phyloP scores from a whole-genome alignment of 1,140 invertebrate species.

The Heliconius hermathena region DNA sequence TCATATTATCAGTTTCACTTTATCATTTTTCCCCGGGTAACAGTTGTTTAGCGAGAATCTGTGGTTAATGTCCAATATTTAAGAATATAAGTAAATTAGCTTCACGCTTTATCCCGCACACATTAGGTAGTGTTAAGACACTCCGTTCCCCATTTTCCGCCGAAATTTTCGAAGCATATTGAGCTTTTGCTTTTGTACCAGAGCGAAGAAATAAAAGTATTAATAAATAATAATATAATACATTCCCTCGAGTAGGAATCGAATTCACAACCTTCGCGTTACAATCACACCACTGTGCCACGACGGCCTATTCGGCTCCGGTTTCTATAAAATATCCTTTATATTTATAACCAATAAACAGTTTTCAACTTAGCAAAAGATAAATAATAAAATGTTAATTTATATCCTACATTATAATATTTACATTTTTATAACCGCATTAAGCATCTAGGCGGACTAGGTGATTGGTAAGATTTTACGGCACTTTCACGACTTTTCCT shows the following conservation, averaged over 20 bases:
- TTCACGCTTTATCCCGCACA: no score
- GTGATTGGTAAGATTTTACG: not conserved
- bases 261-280: no score
- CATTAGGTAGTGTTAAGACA: no score
- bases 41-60: not conserved
- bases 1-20: not conserved
- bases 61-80: not conserved
- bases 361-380: not conserved
- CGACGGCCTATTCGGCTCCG: not conserved
- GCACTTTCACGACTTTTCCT: not conserved
- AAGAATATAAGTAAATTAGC: not conserved
- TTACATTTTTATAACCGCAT: not conserved
- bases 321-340: not conserved
- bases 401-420: not conserved
- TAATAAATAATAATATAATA: no score
- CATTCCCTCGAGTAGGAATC: no score
- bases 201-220: no score
- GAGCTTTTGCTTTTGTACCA: no score
- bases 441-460: not conserved
- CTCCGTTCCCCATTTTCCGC: no score
- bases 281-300: no score
- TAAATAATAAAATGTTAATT: not conserved
- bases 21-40: not conserved
- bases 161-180: no score
- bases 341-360: not conserved